A percentile compares a stretch with the other conserved stretches of the same genome.
Evolutionary conservation across 1,140 invertebrate genomes (phyloP).

Genomic region (Drosophila teissieri): DNA sequence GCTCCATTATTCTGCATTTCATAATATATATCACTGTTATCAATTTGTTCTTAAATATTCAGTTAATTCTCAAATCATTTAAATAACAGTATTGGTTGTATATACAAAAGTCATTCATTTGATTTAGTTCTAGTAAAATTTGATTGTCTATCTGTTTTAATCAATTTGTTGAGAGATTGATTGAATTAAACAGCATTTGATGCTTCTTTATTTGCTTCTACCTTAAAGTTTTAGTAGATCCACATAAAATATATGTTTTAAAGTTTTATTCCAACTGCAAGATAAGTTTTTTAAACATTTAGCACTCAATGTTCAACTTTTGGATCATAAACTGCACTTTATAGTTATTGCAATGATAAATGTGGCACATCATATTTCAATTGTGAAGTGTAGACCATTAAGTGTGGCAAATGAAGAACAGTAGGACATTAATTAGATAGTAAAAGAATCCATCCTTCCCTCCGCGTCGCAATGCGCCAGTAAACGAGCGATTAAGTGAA

Average conservation of each 20-base stretch:
- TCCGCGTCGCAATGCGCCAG: conserved; percentile 39
- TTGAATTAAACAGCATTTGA: not conserved
- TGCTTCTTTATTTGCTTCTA: too few species aligned
- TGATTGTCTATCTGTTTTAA: not conserved
- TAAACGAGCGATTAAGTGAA: conserved; percentile 74
- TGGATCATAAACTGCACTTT: too few species aligned
- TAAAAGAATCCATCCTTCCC: conserved; percentile 19
- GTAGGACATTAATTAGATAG: conserved; percentile 61
- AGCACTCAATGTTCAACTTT: too few species aligned
- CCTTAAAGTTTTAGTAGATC: too few species aligned
- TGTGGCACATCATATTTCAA: conserved; percentile 17
- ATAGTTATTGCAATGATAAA: conserved; percentile 2
- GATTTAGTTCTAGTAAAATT: not conserved
- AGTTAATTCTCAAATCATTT: too few species aligned
- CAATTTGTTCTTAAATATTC: too few species aligned
- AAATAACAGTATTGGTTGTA: too few species aligned
- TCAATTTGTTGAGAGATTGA: not conserved
- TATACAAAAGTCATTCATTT: too few species aligned
- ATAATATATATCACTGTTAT: not conserved
- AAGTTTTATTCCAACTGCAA: too few species aligned
- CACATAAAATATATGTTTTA: too few species aligned
- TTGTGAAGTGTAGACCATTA: conserved; percentile 15
- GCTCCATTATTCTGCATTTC: not conserved
- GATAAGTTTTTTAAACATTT: too few species aligned
- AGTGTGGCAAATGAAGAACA: conserved; percentile 55